Percentiles rank a stretch among this genome's conserved stretches.
Conservation (phyloP, 2,113 vertebrate genomes). For the Ictidomys tridecemlineatus region DNA sequence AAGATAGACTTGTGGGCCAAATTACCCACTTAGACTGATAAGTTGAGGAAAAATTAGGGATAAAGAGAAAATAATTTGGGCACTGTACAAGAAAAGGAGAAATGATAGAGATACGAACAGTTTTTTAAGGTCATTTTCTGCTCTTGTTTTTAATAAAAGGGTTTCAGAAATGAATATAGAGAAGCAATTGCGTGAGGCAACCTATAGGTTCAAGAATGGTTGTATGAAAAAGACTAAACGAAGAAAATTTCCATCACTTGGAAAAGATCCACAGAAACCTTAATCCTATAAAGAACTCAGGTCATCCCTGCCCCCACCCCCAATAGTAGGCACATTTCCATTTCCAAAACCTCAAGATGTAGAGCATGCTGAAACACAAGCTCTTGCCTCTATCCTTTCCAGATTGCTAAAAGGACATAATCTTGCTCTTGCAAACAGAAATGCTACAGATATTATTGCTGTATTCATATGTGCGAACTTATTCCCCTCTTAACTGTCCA, state of each 20-base stretch:
- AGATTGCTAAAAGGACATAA: not conserved
- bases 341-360: not conserved
- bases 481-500: not conserved
- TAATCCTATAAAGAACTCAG: not conserved
- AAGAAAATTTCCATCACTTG: not conserved
- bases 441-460: accelerated
- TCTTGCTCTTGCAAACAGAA: not conserved
- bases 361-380: not conserved
- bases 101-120: not conserved
- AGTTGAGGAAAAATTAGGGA: not conserved
- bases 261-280: not conserved
- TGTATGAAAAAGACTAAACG: not conserved
- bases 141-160: not conserved
- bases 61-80: not conserved
- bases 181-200: not conserved
- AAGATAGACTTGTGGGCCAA: not conserved
- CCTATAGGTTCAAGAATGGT: not conserved
- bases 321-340: not conserved
- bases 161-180: not conserved
- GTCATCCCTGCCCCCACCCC: not conserved
- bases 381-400: not conserved
- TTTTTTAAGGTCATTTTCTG: not conserved
- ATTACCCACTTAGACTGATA: not conserved
- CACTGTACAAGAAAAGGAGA: not conserved
- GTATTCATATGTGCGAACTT: accelerated